Evolutionary conservation across 2,113 vertebrate species (phyloP).

Genomic region (Elephantulus edwardii): DNA sequence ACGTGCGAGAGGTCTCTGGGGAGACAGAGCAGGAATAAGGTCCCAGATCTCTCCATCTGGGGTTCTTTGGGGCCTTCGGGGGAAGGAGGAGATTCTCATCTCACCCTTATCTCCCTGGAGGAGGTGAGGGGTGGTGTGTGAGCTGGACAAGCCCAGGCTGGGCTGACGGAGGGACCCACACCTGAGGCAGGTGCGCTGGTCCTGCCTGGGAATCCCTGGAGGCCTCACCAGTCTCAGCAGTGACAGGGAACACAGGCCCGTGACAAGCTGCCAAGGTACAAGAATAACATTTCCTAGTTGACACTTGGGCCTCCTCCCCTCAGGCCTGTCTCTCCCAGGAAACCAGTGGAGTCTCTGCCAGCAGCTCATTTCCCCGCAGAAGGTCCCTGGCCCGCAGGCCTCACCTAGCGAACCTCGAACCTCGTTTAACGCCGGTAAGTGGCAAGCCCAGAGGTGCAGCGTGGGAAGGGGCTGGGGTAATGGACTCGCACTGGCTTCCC

Average conservation of each 20-base stretch:
- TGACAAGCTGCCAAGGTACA: neutral
- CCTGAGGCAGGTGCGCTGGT: neutral
- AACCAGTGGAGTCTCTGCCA: neutral
- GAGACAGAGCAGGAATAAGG: too few relatives aligned
- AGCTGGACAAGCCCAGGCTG: too few relatives aligned
- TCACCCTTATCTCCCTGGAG: too few relatives aligned
- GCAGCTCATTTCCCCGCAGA: neutral
- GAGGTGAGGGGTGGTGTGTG: too few relatives aligned
- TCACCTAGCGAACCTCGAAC: neutral
- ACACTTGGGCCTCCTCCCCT: neutral
- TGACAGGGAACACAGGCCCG: neutral
- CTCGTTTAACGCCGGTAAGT: slow-evolving; percentile 46
- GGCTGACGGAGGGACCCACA: too few relatives aligned
- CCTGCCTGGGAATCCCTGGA: neutral
- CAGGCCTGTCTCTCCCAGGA: neutral
- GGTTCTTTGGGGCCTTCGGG: too few relatives aligned
- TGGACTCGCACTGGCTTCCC: slow-evolving; percentile 64
- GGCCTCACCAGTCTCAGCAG: neutral
- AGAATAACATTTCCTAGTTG: neutral
- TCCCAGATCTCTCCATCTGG: too few relatives aligned
- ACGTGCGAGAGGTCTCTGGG: too few relatives aligned
- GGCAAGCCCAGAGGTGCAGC: slow-evolving; percentile 45
- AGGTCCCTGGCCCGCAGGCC: neutral
- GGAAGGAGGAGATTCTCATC: too few relatives aligned
- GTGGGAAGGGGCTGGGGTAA: slow-evolving; percentile 37